A percentile compares a stretch with the other conserved stretches of the same genome.
These are phyloP conservation scores for Carollia perspicillata DNA, from an alignment of 2,113 vertebrate genomes.

Conservation along the genomic window DNA sequence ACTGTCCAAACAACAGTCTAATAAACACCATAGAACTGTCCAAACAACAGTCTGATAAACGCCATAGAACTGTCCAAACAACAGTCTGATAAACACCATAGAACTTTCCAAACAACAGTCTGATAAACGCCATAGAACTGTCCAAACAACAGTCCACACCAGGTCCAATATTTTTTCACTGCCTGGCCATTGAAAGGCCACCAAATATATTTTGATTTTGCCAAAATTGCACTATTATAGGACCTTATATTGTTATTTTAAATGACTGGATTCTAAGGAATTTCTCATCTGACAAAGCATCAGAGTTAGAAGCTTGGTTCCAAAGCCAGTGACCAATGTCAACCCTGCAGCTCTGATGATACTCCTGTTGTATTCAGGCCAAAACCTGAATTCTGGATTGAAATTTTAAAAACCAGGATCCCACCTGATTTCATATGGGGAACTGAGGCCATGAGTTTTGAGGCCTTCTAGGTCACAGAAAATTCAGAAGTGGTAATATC, in stretches of 20 bases:
- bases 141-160: slow-evolving; percentile 62
- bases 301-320: background rate
- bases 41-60: too few relatives aligned
- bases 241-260: slow-evolving; percentile 57
- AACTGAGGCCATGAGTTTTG: background rate
- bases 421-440: background rate
- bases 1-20: too few relatives aligned
- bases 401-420: background rate
- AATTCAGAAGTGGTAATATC: background rate
- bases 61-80: too few relatives aligned
- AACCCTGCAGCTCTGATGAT: background rate
- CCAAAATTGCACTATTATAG: slow-evolving; percentile 80
- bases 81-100: too few relatives aligned
- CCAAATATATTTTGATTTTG: slow-evolving; percentile 73
- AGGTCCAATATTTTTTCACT: slow-evolving; percentile 74
- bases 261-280: slow-evolving; percentile 47
- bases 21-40: too few relatives aligned
- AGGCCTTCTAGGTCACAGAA: slow-evolving; percentile 6
- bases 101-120: too few relatives aligned
- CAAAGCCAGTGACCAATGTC: background rate
- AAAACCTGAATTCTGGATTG: slow-evolving; percentile 20
- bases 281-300: slow-evolving; percentile 37
- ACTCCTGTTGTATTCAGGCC: background rate
- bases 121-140: slow-evolving; percentile 43
- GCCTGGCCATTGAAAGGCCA: slow-evolving; percentile 74